These are phyloP conservation scores for Gobius niger DNA, from an alignment of 2,113 vertebrate species.

Conservation along the genomic window DNA sequence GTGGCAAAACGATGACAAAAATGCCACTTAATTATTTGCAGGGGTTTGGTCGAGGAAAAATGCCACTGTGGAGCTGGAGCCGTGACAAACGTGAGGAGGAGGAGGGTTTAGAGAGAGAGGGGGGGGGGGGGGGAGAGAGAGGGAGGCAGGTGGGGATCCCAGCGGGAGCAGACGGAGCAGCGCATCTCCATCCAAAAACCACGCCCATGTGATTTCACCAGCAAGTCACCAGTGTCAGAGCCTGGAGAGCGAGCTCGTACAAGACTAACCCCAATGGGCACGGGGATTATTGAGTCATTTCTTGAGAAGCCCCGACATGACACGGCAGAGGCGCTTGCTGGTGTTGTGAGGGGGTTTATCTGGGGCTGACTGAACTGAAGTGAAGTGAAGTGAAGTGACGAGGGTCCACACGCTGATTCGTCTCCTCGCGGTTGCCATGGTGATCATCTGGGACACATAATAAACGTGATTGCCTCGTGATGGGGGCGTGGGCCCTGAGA, in stretches of 20 bases:
- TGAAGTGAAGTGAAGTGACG: not conserved
- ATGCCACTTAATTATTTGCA: not conserved
- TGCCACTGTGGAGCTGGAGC: slow-evolving; percentile 36
- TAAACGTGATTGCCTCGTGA: slow-evolving; percentile 17
- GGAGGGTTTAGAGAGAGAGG: not conserved
- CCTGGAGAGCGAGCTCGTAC: not conserved
- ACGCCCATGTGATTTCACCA: slow-evolving; percentile 59
- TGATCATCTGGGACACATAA: slow-evolving; percentile 37
- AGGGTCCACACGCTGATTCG: slow-evolving; percentile 13
- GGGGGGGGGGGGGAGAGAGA: not conserved
- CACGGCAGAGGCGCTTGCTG: slow-evolving; percentile 44
- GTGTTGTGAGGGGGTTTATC: slow-evolving; percentile 22
- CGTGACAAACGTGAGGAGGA: slow-evolving; percentile 32
- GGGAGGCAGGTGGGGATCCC: slow-evolving; percentile 70
- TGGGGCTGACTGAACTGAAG: too few relatives aligned
- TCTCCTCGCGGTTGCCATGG: slow-evolving; percentile 56
- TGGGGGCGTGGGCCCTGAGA: slow-evolving; percentile 60
- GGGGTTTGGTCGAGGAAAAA: slow-evolving; percentile 10
- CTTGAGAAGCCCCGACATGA: slow-evolving; percentile 37
- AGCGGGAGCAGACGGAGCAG: slow-evolving; percentile 69
- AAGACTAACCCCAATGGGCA: slow-evolving; percentile 37
- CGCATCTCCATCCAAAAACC: slow-evolving; percentile 68
- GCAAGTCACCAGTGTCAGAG: not conserved
- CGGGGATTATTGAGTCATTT: slow-evolving; percentile 16
- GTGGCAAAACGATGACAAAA: not conserved